Evolutionary conservation across 2,888 invertebrate species (phyloP).

Genomic region (Aspidapion aeneum): DNA sequence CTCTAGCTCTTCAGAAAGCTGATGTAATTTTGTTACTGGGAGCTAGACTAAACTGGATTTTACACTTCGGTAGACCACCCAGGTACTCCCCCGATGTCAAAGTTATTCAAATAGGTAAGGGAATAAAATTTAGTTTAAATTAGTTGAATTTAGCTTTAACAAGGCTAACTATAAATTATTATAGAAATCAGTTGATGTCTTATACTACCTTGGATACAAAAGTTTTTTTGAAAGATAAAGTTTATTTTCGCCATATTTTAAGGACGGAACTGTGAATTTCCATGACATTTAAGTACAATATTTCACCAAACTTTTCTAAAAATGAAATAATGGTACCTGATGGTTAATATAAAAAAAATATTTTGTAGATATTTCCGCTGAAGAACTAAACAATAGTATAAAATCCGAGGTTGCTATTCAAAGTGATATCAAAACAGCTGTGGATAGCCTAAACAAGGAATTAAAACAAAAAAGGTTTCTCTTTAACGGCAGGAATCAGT

Average conservation of each 20-base stretch:
- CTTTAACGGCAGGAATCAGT: constrained; percentile 56
- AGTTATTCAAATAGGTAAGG: constrained; percentile 66
- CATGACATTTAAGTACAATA: too few species aligned
- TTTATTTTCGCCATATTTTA: too few species aligned
- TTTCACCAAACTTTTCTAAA: too few species aligned
- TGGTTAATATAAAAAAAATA: too few species aligned
- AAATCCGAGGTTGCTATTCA: constrained; percentile 75
- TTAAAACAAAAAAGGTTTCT: constrained; percentile 56
- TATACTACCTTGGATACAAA: too few species aligned
- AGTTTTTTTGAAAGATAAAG: too few species aligned
- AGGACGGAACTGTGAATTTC: too few species aligned
- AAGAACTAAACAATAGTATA: constrained; percentile 91
- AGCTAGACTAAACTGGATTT: constrained; percentile 95
- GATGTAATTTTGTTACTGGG: constrained; percentile 79
- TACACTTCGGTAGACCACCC: constrained; percentile 92
- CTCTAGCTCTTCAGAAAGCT: constrained; percentile 78
- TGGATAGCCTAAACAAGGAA: constrained; percentile 58
- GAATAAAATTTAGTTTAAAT: too few species aligned
- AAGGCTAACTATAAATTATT: too few species aligned
- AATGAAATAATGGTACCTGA: too few species aligned
- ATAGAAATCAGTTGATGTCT: too few species aligned
- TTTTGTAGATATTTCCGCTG: constrained; percentile 68
- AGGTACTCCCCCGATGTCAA: constrained; percentile 79
- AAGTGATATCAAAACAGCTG: constrained; percentile 77
- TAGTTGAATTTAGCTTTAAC: too few species aligned